Conservation (phyloP, 2,113 vertebrate genomes). For the Dromiciops gliroides region DNA sequence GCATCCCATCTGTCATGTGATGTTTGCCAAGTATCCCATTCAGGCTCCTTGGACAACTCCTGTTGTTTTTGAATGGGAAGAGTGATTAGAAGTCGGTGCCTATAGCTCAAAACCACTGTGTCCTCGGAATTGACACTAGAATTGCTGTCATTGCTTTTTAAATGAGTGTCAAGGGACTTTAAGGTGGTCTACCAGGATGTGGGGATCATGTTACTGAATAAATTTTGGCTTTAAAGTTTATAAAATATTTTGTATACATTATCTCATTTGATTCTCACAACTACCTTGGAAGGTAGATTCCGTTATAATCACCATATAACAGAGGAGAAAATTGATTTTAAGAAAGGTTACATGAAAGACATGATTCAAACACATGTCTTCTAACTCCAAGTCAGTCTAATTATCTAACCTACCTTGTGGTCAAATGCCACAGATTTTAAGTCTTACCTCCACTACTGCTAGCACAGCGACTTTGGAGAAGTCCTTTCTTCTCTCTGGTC, state of each 20-base stretch:
- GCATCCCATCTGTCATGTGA: not conserved
- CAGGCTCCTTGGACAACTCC: not conserved
- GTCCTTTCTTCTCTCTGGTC: not conserved
- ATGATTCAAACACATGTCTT: not conserved
- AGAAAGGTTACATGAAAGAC: too few species aligned
- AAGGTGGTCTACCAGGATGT: not conserved
- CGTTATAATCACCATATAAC: not conserved
- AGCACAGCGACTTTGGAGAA: not conserved
- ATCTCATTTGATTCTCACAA: not conserved
- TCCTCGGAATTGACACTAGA: not conserved
- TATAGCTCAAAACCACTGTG: not conserved
- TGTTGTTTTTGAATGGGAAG: not conserved
- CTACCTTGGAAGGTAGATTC: not conserved
- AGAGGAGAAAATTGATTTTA: too few species aligned
- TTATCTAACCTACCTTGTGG: not conserved
- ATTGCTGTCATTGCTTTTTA: not conserved
- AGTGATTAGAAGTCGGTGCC: not conserved
- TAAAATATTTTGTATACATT: not conserved
- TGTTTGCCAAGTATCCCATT: not conserved
- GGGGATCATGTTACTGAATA: not conserved
- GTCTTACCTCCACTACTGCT: not conserved
- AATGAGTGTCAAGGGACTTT: not conserved
- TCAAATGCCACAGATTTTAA: not conserved
- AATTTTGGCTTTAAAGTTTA: not conserved
- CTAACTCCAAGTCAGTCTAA: not conserved